Evolutionary conservation across 2,113 vertebrate species (phyloP).

Genomic region (Carassius gibelio): DNA sequence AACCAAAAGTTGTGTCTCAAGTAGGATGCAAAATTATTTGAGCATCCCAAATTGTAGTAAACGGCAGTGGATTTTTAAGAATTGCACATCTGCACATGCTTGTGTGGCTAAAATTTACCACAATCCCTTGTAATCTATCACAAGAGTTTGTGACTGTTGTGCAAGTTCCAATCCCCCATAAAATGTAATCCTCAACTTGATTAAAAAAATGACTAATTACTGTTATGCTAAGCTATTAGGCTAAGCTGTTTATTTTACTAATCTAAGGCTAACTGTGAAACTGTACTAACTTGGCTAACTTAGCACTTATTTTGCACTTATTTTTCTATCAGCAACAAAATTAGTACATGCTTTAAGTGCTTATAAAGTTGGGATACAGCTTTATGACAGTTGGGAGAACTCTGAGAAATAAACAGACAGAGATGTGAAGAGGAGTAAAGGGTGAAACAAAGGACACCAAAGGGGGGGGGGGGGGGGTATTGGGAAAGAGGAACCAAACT

Average conservation of each 20-base stretch:
- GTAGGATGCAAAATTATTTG: neutral
- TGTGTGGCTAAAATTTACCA: too few relatives aligned
- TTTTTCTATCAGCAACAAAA: neutral
- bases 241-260: neutral
- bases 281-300: too few relatives aligned
- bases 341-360: neutral
- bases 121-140: too few relatives aligned
- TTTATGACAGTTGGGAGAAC: slow-evolving; percentile 47
- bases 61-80: too few relatives aligned
- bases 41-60: neutral
- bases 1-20: slow-evolving; percentile 32
- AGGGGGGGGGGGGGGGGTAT: slow-evolving; percentile 24
- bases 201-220: neutral
- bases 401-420: slow-evolving; percentile 47
- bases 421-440: slow-evolving; percentile 8
- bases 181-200: neutral
- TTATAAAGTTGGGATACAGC: neutral
- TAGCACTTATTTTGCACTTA: too few relatives aligned
- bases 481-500: slow-evolving; percentile 31
- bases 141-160: too few relatives aligned
- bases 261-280: neutral
- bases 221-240: neutral
- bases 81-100: too few relatives aligned
- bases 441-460: slow-evolving; percentile 15
- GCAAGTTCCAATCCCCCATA: neutral